These are phyloP conservation scores for Periphyllus acericola DNA, from an alignment of 2,888 invertebrate species.

Conservation along the genomic window DNA sequence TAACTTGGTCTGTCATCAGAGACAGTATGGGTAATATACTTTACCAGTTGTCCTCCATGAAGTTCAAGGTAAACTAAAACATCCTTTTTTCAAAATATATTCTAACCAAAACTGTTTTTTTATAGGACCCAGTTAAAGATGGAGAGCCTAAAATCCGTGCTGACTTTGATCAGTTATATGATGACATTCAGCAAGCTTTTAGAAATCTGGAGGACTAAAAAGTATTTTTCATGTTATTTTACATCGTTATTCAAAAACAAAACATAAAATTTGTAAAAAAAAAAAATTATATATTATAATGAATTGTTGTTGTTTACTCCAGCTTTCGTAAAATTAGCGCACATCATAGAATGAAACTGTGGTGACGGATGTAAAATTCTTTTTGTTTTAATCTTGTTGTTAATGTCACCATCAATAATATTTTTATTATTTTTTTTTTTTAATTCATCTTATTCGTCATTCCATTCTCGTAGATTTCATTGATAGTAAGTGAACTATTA, in stretches of 20 bases:
- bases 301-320: conserved; percentile 58
- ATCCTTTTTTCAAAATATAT: background rate
- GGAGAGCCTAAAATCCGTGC: conserved; percentile 97
- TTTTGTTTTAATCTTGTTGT: conserved; percentile 50
- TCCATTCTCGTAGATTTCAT: conserved; percentile 58
- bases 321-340: conserved; percentile 53
- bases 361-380: conserved; percentile 55
- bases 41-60: conserved; percentile 98
- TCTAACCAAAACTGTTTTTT: background rate
- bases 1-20: conserved; percentile 97
- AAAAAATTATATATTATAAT: conserved; percentile 55
- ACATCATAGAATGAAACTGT: conserved; percentile 58
- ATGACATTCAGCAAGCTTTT: conserved; percentile 97
- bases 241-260: conserved; percentile 52
- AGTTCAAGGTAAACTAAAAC: conserved; percentile 84
- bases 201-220: conserved; percentile 96
- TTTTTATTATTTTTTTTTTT: conserved; percentile 21
- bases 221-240: conserved; percentile 32
- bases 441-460: conserved; percentile 52
- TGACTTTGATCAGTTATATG: conserved; percentile 95
- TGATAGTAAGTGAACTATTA: conserved; percentile 51
- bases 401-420: conserved; percentile 24
- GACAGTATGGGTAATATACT: conserved; percentile 96
- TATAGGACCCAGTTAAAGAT: conserved; percentile 95
- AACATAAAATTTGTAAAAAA: conserved; percentile 53